A percentile compares a stretch with the other conserved stretches of the same genome.
Evolutionary conservation across 1,140 invertebrate genomes (phyloP).

Genomic region (Hydropsyche tenuis): DNA sequence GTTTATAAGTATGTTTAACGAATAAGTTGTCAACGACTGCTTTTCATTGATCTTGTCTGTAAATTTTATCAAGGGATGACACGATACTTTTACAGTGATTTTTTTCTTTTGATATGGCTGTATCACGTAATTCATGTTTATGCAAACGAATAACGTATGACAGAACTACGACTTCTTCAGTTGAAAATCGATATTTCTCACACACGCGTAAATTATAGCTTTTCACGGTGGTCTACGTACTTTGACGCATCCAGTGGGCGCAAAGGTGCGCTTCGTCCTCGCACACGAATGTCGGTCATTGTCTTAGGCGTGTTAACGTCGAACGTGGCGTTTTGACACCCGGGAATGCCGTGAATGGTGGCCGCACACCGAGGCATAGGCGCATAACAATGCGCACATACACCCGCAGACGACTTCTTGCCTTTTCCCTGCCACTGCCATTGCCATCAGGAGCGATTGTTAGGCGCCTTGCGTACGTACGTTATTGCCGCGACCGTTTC

Average conservation of each 20-base stretch:
- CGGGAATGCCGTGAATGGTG: constrained; percentile 27
- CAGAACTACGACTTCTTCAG: no score
- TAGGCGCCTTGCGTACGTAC: no score
- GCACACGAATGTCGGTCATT: constrained; percentile 9
- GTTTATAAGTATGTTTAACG: no score
- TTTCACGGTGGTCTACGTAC: background rate
- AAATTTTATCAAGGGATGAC: no score
- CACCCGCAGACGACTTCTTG: background rate
- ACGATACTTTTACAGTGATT: no score
- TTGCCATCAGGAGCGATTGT: no score
- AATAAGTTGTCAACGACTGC: no score
- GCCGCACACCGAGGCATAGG: background rate
- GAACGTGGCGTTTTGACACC: constrained; percentile 29
- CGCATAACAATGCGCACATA: constrained; percentile 11
- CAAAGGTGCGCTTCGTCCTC: background rate
- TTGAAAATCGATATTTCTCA: no score
- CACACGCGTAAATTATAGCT: background rate
- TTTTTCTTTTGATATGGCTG: no score
- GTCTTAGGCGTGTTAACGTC: constrained; percentile 9
- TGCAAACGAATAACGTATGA: no score
- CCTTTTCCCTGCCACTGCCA: background rate
- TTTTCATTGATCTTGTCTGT: no score
- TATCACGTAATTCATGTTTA: no score
- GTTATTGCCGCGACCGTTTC: background rate
- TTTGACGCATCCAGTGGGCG: background rate